Conservation (phyloP, 2,113 vertebrate genomes). For the Albula goreensis region DNA sequence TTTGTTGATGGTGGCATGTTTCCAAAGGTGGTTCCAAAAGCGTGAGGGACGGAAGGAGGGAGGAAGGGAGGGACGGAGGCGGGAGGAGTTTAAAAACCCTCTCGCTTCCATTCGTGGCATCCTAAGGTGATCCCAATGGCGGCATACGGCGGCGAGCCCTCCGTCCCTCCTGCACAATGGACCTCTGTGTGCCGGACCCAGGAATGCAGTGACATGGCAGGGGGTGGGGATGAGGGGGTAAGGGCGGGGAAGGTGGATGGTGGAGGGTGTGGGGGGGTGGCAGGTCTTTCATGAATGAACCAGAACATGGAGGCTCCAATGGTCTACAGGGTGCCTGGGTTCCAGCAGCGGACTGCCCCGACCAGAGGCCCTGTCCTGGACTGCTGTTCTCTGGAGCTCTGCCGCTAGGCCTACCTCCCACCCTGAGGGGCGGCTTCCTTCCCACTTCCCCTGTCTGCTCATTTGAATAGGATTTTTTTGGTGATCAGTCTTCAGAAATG, state of each 20-base stretch:
- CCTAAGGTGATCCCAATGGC: slow-evolving; percentile 61
- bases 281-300: slow-evolving; percentile 46
- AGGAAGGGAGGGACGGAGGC: slow-evolving; percentile 33
- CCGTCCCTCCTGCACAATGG: slow-evolving; percentile 61
- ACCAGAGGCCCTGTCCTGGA: neutral
- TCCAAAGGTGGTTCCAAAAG: slow-evolving; percentile 57
- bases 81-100: slow-evolving; percentile 25
- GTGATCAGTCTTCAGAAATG: neutral
- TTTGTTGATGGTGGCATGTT: slow-evolving; percentile 47
- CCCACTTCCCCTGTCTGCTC: neutral
- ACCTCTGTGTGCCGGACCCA: slow-evolving; percentile 62
- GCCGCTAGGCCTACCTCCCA: neutral
- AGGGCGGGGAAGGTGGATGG: slow-evolving; percentile 21
- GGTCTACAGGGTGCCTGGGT: slow-evolving; percentile 57
- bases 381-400: neutral
- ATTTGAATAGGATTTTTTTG: neutral
- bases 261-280: slow-evolving; percentile 27
- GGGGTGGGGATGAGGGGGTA: slow-evolving; percentile 35
- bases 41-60: slow-evolving; percentile 34
- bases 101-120: slow-evolving; percentile 49
- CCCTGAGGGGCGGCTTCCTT: neutral
- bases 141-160: slow-evolving; percentile 47
- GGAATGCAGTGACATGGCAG: slow-evolving; percentile 67
- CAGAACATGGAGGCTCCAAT: slow-evolving; percentile 59
- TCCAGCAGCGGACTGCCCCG: slow-evolving; percentile 19